phyloP scores from a whole-genome alignment of 2,113 vertebrate genomes.

The Corydoras maculifer region DNA sequence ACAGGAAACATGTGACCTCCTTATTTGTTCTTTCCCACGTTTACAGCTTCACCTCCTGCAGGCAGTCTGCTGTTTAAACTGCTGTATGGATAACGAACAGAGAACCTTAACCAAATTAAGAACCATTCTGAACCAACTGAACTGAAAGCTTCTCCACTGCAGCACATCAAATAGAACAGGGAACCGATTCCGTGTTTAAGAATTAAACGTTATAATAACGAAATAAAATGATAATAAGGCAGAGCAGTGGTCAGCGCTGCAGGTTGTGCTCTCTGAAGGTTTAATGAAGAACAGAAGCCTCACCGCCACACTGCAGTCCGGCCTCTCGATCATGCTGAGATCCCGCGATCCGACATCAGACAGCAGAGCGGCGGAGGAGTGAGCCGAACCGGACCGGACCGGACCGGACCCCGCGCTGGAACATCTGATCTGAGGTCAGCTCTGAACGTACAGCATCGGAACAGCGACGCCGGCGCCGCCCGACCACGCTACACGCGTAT shows the following conservation, averaged over 20 bases:
- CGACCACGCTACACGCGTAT: constrained; percentile 30
- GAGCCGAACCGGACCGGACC: constrained; percentile 3
- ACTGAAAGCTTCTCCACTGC: no score
- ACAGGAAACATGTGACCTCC: constrained; percentile 22
- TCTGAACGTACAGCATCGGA: constrained; percentile 16
- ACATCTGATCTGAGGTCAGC: no score
- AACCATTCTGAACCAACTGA: no score
- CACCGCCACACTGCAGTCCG: constrained; percentile 70
- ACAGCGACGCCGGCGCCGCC: constrained; percentile 28
- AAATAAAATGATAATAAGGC: no score
- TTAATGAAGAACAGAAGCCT: constrained; percentile 34
- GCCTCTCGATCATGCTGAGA: constrained; percentile 67
- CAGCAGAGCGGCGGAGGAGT: constrained; percentile 51
- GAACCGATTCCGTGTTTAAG: no score
- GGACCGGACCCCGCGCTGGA: no score
- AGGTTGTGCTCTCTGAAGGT: not conserved
- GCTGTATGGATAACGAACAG: not conserved
- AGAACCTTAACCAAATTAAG: not conserved
- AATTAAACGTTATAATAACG: no score
- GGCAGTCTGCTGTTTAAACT: not conserved
- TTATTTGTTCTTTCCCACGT: not conserved
- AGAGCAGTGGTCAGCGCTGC: no score
- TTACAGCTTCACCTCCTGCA: not conserved
- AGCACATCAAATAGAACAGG: no score
- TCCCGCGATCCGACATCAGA: constrained; percentile 41